Evolutionary conservation across 1,140 invertebrate genomes (phyloP), one percentile per base, ranked within the genome.

Genomic region (Aphaenogaster floridana): DNA sequence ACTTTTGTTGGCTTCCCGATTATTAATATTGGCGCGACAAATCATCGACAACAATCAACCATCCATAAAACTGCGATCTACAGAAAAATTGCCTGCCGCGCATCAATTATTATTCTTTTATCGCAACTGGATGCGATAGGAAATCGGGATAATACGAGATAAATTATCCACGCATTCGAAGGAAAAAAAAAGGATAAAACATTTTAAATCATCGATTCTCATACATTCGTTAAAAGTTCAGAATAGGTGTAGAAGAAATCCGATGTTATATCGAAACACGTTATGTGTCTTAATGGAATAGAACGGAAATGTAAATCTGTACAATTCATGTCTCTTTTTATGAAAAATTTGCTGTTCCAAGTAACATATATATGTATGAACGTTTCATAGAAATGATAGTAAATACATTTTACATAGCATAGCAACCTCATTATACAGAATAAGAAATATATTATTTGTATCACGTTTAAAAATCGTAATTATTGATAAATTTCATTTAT

Each of bases 81-180:
- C 7, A 21, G 28, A 72, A 83, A 59, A 83, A 83, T 72, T 59
- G 36, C n/a, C 45, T 57, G 39, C 52, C 15, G 17, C 28, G 68
- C 42, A 48, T 83, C 52, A 48, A 72, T 83, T 74, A 72, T 83
- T 74, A 72, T 83, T 74, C 13, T 36, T 59, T 61, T 74, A 74
- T 83, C 52, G 42, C 21, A 34, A 72, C 11, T 36, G 28, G 8
- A 59, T 21, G 9, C 28, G 11, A 36, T 45, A 45, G 50, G 15
- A 57, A 57, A 57, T 45, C 42, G 17, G n/a, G 21, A 83, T 61
- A 83, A 72, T 72, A n/a, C 36, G n/a, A 48, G 17, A 72, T 42
- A 13, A 83, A 83, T 83, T 83, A 83, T 72, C 7, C 13, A 54
- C 6, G 0, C 15, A 4, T 52, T 52, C 1, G 15, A 36, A n/a